phyloP scores from a whole-genome alignment of 2,888 invertebrate genomes.

The Melipona bicolor region DNA sequence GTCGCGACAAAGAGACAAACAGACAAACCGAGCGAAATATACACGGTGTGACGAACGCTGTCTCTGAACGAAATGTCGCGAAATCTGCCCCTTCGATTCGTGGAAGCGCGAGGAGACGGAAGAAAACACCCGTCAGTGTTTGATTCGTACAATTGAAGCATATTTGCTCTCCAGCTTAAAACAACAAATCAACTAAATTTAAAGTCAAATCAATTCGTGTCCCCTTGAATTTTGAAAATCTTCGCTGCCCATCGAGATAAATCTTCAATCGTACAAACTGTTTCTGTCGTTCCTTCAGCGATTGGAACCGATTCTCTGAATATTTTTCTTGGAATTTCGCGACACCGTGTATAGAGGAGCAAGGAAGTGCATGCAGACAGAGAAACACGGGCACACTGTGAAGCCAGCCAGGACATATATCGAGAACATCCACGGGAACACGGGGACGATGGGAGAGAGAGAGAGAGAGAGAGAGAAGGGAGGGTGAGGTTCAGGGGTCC shows the following conservation, averaged over 20 bases:
- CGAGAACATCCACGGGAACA: slow-evolving; percentile 61
- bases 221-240: too few species aligned
- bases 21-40: slow-evolving; percentile 34
- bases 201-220: too few species aligned
- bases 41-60: background rate
- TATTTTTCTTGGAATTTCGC: background rate
- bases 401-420: slow-evolving; percentile 58
- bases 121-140: background rate
- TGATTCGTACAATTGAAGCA: too few species aligned
- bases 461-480: background rate
- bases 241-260: too few species aligned
- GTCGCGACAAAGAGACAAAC: slow-evolving; percentile 39
- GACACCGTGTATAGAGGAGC: slow-evolving; percentile 8
- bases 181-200: too few species aligned
- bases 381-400: slow-evolving; percentile 39
- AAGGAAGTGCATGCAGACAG: slow-evolving; percentile 42
- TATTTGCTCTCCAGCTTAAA: too few species aligned
- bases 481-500: slow-evolving; percentile 39
- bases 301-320: background rate
- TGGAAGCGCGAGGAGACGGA: background rate
- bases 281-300: background rate
- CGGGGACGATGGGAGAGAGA: slow-evolving; percentile 23
- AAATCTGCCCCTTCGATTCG: too few species aligned
- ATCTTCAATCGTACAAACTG: too few species aligned
- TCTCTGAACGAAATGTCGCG: background rate